phyloP scores from a whole-genome alignment of 2,797 vertebrate genomes.

The Pelodytes ibericus region DNA sequence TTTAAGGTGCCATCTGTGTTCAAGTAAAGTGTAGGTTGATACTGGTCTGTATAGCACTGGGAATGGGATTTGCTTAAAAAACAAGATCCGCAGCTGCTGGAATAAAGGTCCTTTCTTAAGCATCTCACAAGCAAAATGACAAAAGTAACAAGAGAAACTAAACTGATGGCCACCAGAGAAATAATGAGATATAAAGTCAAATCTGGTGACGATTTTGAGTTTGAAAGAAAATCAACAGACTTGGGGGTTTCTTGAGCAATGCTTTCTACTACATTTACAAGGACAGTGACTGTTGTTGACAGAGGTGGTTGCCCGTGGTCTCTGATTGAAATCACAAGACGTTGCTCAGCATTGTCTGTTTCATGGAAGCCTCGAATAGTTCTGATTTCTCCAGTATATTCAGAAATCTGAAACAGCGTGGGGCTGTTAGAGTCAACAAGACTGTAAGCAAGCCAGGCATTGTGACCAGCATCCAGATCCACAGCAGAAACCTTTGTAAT shows the following conservation, averaged over 20 bases:
- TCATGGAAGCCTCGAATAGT: slow-evolving; percentile 62
- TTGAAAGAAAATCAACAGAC: slow-evolving; percentile 74
- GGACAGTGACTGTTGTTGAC: slow-evolving; percentile 58
- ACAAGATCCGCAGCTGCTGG: neutral
- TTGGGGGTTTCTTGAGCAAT: slow-evolving; percentile 58
- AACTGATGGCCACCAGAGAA: neutral
- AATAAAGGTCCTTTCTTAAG: neutral
- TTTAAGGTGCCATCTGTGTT: neutral
- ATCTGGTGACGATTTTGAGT: slow-evolving; percentile 62
- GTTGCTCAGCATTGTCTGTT: slow-evolving; percentile 58
- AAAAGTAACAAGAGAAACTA: neutral
- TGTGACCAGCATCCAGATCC: slow-evolving; percentile 58
- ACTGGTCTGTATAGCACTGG: neutral
- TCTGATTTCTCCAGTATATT: slow-evolving; percentile 54
- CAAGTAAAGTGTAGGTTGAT: neutral
- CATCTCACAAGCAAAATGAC: neutral
- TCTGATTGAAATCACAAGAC: slow-evolving; percentile 56
- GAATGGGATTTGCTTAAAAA: neutral
- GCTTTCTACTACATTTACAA: slow-evolving; percentile 59
- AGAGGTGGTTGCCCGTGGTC: slow-evolving; percentile 62
- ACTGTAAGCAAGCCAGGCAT: slow-evolving; percentile 30
- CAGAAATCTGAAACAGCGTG: slow-evolving; percentile 24
- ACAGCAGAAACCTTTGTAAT: slow-evolving; percentile 68
- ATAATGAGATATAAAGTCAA: neutral
- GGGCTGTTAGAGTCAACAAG: neutral